These are phyloP conservation scores for Anadara kagoshimensis DNA, from an alignment of 1,140 invertebrate species.

Conservation along the genomic window DNA sequence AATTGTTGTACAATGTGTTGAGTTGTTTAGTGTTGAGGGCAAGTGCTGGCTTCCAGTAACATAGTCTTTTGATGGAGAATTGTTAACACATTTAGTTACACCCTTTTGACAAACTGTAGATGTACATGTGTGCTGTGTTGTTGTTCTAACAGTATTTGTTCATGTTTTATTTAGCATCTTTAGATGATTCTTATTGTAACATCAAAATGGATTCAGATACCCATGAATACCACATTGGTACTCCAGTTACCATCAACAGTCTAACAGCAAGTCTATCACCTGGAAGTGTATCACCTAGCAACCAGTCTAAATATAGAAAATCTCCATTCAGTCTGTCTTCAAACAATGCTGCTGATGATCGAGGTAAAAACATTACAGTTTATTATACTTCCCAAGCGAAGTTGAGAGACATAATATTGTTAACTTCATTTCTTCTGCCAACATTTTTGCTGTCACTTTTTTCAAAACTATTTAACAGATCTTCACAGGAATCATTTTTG, in stretches of 20 bases:
- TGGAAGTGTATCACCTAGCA: background rate
- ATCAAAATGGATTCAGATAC: constrained; percentile 66
- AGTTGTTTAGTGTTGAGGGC: no score
- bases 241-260: constrained; percentile 55
- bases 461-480: no score
- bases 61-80: no score
- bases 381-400: background rate
- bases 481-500: no score
- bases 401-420: background rate
- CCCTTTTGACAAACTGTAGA: no score
- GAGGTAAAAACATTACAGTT: constrained; percentile 36
- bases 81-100: no score
- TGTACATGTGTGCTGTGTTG: no score
- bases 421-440: no score
- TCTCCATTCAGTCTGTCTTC: constrained; percentile 45
- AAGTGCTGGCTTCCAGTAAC: no score
- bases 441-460: no score
- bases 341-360: constrained; percentile 50
- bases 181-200: constrained; percentile 66
- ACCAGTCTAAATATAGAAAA: constrained; percentile 15
- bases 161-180: constrained; percentile 24
- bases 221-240: constrained; percentile 70
- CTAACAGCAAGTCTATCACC: constrained; percentile 16
- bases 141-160: no score
- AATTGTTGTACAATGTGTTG: no score